Conservation (phyloP, 2,113 vertebrate species). For the Odobenus rosmarus region DNA sequence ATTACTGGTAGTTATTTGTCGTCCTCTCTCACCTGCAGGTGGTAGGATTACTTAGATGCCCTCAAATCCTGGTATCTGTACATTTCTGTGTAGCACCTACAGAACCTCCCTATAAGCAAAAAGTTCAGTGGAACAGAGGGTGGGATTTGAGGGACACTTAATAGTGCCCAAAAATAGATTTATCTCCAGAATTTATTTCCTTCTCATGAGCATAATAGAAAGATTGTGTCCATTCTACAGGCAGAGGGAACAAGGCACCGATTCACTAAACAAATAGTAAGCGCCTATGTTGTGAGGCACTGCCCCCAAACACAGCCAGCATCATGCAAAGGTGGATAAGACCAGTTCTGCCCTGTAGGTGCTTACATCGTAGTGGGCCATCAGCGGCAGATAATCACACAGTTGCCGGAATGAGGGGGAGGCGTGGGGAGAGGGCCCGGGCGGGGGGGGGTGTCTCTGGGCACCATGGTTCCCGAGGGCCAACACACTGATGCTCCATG, state of each 20-base stretch:
- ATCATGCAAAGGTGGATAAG: not conserved
- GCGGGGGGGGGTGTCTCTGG: rapidly evolving
- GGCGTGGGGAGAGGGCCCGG: rapidly evolving
- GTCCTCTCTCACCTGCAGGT: not conserved
- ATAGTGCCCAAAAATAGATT: not conserved
- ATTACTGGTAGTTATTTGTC: not conserved
- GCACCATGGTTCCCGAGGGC: rapidly evolving
- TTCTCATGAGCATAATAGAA: not conserved
- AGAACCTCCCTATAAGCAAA: not conserved
- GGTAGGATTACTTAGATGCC: not conserved
- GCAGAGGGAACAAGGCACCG: not conserved
- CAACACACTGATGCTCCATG: rapidly evolving
- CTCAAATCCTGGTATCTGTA: not conserved
- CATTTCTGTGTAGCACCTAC: not conserved
- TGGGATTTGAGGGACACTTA: not conserved
- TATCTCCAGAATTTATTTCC: not conserved
- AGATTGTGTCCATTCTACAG: not conserved
- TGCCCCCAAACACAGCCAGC: not conserved
- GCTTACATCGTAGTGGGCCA: not conserved
- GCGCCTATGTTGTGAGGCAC: not conserved
- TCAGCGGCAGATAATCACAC: not conserved
- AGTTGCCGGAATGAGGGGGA: not conserved
- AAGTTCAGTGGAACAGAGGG: not conserved
- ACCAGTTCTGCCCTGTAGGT: not conserved
- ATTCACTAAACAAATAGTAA: not conserved